Conservation (phyloP, 2,113 vertebrate species). For the Ceyx margarethae region DNA sequence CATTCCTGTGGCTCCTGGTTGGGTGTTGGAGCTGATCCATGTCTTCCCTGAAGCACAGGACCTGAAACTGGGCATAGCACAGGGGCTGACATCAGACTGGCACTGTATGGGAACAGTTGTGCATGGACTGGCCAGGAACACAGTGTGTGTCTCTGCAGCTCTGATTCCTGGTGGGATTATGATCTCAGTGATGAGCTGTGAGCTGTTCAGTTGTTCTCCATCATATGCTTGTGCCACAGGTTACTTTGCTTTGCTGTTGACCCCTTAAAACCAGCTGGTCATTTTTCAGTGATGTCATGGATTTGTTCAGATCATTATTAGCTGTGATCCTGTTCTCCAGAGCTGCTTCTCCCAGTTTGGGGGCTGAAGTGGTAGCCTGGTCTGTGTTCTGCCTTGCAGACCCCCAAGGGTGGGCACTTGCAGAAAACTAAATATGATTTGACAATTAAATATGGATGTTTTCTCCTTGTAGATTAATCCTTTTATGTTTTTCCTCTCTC, state of each 20-base stretch:
- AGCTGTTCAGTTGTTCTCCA: accelerated
- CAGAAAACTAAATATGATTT: neutral
- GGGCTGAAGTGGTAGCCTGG: neutral
- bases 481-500: neutral
- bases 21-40: neutral
- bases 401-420: neutral
- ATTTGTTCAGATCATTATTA: neutral
- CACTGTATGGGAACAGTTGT: neutral
- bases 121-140: neutral
- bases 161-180: neutral
- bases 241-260: neutral
- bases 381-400: neutral
- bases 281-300: neutral
- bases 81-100: accelerated
- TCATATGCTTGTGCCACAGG: accelerated
- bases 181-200: neutral
- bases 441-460: neutral
- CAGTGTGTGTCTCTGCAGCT: neutral
- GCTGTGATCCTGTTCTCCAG: neutral
- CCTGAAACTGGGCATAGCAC: neutral
- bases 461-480: neutral
- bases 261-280: neutral
- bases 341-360: neutral
- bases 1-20: neutral
- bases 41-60: neutral